These are phyloP conservation scores for Diarsia dahlii DNA, from an alignment of 2,888 invertebrate genomes.

Conservation along the genomic window DNA sequence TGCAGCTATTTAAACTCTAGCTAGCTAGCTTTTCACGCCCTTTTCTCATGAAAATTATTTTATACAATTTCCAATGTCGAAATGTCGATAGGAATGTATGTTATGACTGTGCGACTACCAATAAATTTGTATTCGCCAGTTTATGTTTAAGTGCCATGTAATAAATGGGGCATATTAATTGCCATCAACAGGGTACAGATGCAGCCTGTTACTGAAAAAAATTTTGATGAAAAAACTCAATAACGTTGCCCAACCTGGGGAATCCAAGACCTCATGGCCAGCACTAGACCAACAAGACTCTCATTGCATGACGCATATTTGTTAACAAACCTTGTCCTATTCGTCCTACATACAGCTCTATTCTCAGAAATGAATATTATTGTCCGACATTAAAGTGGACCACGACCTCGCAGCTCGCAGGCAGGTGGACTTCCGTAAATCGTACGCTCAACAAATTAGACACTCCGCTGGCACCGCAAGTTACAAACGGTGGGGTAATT, in stretches of 20 bases:
- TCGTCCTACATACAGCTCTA: conserved; percentile 25
- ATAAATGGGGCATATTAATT: too few species aligned
- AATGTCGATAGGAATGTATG: too few species aligned
- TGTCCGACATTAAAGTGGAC: conserved; percentile 50
- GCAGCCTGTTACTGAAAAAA: too few species aligned
- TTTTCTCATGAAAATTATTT: background rate
- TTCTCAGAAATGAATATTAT: conserved; percentile 58
- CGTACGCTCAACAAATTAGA: conserved; percentile 61
- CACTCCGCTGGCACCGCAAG: conserved; percentile 43
- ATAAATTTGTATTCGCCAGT: too few species aligned
- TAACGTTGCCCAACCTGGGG: background rate
- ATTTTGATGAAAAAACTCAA: background rate
- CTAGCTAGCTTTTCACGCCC: too few species aligned
- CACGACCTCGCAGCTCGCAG: conserved; percentile 40
- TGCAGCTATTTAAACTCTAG: background rate
- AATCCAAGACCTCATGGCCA: background rate
- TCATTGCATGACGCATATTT: conserved; percentile 12
- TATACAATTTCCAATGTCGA: background rate
- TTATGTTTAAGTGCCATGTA: too few species aligned
- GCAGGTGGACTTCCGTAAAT: conserved; percentile 49
- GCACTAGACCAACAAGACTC: background rate
- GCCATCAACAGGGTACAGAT: too few species aligned
- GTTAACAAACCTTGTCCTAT: conserved; percentile 7
- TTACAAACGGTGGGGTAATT: conserved; percentile 45
- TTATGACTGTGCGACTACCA: background rate